phyloP scores from a whole-genome alignment of 2,797 vertebrate species.

The Diplodus sargus region DNA sequence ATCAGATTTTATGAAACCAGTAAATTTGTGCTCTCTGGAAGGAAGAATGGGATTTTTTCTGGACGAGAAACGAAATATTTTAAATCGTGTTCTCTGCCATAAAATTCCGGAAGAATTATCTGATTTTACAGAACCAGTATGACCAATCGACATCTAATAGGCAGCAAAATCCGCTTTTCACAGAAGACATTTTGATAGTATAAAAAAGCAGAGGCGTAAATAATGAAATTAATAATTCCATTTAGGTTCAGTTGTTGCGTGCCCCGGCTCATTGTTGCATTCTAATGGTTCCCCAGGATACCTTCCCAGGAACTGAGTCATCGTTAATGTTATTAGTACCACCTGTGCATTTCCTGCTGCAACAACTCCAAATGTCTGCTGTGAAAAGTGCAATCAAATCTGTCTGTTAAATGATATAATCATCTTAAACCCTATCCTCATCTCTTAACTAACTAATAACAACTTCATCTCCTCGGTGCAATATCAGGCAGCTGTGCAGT shows the following conservation, averaged over 20 bases:
- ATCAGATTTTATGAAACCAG: neutral
- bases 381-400: neutral
- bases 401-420: neutral
- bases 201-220: no score
- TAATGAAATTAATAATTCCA: no score
- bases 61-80: no score
- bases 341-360: neutral
- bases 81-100: no score
- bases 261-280: no score
- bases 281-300: no score
- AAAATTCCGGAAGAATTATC: neutral
- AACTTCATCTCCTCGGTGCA: neutral
- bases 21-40: slow-evolving; percentile 1
- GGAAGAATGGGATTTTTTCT: neutral
- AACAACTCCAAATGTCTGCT: neutral
- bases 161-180: no score
- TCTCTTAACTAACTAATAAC: neutral
- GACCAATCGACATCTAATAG: no score
- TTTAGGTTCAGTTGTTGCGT: no score
- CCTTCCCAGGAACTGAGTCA: neutral
- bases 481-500: neutral
- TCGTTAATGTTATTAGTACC: neutral
- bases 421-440: neutral
- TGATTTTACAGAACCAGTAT: neutral
- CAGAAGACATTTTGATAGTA: no score